Base-by-base conservation (phyloP, 2,888 invertebrate species). In the Eulithis testata region DNA sequence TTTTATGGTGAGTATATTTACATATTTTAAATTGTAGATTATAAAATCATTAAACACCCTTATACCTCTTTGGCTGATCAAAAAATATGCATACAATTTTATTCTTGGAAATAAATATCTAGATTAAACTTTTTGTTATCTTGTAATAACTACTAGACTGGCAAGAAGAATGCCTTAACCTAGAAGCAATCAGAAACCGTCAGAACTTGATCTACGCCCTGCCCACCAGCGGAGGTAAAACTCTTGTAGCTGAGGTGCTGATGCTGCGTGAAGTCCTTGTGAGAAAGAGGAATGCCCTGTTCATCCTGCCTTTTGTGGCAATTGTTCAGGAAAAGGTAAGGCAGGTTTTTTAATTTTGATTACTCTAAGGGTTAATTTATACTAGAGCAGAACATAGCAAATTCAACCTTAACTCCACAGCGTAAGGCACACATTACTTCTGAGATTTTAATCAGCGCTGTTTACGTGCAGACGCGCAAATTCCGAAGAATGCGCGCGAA, bases 221-320 rank as follows among this genome's bases (percentile, higher is more conserved):
- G 50, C 99, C 99, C 0, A 99, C 99, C 0, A 98, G 99, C 82
- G 99, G 99, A 1, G 99, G 99, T 0, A 99, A 99, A 93, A 99
- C 99, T 1, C 91, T 99, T 37, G 98, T 99, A 11, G 99, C 99
- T 0, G 99, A 99, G 89, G 96, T 99, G 66, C 92, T 99, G 55
- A 98, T 99, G 94, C 89, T 99, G 14, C 94, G 96, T 51, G 98
- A 99, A 90, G 90, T 99, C 6, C 86, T 99, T 9, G 96, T 96
- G 72, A 94, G 95, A 60, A 95, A 96, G 79, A 96, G 95, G 75
- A 97, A 98, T 94, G 97, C 96, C 11, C 88, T 99, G 27, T 97
- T 99, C 73, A 95, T 99, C 74, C 89, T 99, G 66, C 99, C 99
- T 0, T 99, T 97, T 93, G 98, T 99, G 11, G 97, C 99, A 6